A percentile compares a stretch with the other conserved stretches of the same genome.
Conservation (phyloP, 2,113 vertebrate species). For the Halichoerus grypus region DNA sequence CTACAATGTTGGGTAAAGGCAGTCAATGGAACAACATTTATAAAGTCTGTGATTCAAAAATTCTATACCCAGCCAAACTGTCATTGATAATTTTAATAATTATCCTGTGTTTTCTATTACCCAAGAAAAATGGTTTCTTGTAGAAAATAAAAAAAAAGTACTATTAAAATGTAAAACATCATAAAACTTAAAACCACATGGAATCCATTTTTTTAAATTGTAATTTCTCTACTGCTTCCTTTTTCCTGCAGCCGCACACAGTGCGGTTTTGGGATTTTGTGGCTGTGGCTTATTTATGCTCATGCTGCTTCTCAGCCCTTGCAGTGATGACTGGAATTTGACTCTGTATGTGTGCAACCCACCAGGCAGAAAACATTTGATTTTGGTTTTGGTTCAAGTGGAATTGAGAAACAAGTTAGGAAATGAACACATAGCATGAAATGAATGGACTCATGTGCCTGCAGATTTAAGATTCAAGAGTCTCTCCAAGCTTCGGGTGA, state of each 20-base stretch:
- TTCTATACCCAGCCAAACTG: constrained; percentile 28
- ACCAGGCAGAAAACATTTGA: background rate
- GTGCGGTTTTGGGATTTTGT: background rate
- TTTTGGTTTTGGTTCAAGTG: constrained; percentile 29
- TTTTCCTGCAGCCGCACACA: background rate
- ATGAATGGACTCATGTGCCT: background rate
- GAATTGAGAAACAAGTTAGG: background rate
- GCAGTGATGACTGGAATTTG: background rate
- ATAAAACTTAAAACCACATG: constrained; percentile 1
- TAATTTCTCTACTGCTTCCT: background rate
- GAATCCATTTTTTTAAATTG: background rate
- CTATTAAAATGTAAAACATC: background rate
- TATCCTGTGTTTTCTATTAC: background rate
- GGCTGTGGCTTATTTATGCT: background rate
- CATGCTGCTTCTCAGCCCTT: background rate
- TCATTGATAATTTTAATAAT: background rate
- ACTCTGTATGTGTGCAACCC: background rate
- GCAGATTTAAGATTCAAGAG: background rate
- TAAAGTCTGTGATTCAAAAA: background rate
- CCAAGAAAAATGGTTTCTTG: background rate
- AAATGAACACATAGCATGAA: background rate
- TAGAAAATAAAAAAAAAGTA: background rate
- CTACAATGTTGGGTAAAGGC: background rate
- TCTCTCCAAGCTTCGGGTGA: background rate
- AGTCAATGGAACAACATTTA: background rate